These are phyloP conservation scores for Mixornis gularis DNA, from an alignment of 2,113 vertebrate genomes.

Conservation along the genomic window DNA sequence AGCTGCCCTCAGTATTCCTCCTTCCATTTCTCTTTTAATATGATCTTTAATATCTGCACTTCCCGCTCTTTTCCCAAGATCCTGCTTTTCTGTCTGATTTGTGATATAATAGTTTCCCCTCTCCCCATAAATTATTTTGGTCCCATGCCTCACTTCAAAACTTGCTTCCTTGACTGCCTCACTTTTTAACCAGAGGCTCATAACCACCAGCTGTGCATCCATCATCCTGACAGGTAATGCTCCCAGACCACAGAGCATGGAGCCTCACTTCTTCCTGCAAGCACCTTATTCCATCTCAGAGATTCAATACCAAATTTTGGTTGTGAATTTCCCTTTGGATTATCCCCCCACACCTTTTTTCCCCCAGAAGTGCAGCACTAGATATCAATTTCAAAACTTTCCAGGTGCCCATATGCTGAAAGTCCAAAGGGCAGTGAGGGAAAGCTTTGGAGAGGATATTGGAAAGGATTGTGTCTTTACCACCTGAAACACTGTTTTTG, in stretches of 20 bases:
- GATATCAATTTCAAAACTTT: background rate
- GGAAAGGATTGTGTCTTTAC: background rate
- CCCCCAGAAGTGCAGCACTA: background rate
- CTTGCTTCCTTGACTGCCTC: background rate
- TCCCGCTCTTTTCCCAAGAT: background rate
- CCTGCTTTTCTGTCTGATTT: background rate
- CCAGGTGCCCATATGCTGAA: background rate
- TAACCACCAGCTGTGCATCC: background rate
- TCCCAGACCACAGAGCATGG: background rate
- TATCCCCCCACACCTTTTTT: fast-evolving
- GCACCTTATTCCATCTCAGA: background rate
- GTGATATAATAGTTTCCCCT: background rate
- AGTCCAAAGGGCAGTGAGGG: background rate
- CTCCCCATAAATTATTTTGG: background rate
- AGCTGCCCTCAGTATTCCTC: background rate
- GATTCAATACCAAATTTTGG: background rate
- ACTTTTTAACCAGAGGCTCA: background rate
- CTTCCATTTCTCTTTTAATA: background rate
- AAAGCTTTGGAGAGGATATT: background rate
- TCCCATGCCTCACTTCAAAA: background rate
- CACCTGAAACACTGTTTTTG: background rate
- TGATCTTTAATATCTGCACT: background rate
- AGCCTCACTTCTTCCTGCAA: background rate
- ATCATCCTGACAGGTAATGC: background rate
- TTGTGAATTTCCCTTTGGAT: background rate